Percentiles rank a stretch among this genome's conserved stretches.
Conservation (phyloP, 1,140 invertebrate genomes). For the Zaprionus ghesquierei region DNA sequence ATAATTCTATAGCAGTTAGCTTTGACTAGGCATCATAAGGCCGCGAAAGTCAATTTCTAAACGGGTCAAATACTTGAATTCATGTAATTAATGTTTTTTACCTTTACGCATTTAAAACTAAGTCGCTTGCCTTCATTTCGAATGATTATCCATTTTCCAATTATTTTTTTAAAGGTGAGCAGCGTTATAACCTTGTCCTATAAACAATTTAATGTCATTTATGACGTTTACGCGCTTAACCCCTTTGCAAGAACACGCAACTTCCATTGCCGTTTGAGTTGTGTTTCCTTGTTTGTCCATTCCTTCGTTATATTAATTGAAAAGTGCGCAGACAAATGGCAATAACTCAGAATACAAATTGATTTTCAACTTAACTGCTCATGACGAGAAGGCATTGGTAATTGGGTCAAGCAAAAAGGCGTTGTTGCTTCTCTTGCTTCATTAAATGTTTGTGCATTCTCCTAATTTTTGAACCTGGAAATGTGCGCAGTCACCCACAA, state of each 20-base stretch:
- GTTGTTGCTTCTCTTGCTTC: background rate
- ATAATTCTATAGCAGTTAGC: background rate
- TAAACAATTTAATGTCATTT: conserved; percentile 65
- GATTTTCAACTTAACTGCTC: conserved; percentile 18
- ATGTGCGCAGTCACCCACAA: conserved; percentile 30
- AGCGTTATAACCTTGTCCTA: conserved; percentile 56
- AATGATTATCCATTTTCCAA: background rate
- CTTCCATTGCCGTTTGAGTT: background rate
- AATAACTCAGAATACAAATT: conserved; percentile 33
- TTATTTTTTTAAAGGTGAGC: background rate
- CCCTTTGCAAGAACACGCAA: conserved; percentile 66
- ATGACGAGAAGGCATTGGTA: conserved; percentile 5
- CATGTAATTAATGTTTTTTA: background rate
- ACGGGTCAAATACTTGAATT: background rate
- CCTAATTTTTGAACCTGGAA: background rate
- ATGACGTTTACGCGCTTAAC: conserved; percentile 46
- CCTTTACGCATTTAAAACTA: background rate
- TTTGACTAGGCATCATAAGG: background rate
- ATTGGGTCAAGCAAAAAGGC: conserved; percentile 48
- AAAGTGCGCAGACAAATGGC: conserved; percentile 40
- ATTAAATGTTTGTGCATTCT: background rate
- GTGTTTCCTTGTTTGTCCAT: background rate
- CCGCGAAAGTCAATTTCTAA: background rate
- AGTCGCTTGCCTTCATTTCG: background rate
- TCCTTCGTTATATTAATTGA: conserved; percentile 49